Conservation (phyloP, 2,888 invertebrate species). For the Chirona hameri region DNA sequence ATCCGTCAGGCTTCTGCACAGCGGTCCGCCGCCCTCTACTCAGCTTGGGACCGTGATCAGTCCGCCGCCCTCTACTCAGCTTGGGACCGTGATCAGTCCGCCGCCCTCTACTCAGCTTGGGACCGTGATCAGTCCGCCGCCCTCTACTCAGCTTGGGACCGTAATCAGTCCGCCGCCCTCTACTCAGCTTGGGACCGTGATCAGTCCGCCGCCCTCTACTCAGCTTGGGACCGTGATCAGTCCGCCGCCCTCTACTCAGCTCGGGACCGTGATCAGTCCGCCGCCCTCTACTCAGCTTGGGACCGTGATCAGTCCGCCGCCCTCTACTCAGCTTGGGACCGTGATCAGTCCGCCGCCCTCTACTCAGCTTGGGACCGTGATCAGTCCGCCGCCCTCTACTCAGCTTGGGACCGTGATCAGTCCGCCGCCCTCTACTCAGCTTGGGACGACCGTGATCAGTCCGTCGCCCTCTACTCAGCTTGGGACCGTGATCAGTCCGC, state of each 20-base stretch:
- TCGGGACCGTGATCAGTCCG: not conserved
- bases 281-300: not conserved
- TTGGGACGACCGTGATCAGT: not conserved
- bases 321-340: too few species aligned
- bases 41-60: too few species aligned
- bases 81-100: not conserved
- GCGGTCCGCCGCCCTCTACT: not conserved
- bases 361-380: too few species aligned
- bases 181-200: too few species aligned
- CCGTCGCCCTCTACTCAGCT: not conserved
- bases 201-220: not conserved
- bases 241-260: not conserved
- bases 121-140: not conserved
- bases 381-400: not conserved
- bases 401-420: not conserved
- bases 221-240: not conserved
- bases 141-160: too few species aligned
- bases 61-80: not conserved
- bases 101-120: not conserved
- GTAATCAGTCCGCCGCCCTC: not conserved
- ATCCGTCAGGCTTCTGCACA: not conserved
- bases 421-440: not conserved
- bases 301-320: not conserved
- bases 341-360: not conserved
- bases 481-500: not conserved